Evolutionary conservation across 2,113 vertebrate species (phyloP).

Genomic region (Vombatus ursinus): DNA sequence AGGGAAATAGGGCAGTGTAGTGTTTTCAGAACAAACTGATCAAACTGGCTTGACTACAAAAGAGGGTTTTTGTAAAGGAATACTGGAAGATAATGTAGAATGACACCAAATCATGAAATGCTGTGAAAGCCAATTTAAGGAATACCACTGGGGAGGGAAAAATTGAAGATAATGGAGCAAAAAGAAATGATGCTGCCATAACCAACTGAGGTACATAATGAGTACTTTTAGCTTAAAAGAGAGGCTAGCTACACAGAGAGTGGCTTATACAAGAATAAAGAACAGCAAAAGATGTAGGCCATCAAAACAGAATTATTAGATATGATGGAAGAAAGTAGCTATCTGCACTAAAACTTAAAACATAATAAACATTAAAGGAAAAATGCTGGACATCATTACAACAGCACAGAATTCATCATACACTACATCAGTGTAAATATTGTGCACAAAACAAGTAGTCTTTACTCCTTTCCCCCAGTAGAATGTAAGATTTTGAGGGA

Average conservation of each 20-base stretch:
- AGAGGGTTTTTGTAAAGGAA: background rate
- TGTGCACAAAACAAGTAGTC: background rate
- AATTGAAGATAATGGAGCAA: background rate
- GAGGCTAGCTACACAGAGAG: constrained; percentile 21
- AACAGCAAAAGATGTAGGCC: constrained; percentile 11
- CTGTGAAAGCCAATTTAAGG: background rate
- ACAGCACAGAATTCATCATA: background rate
- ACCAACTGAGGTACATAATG: background rate
- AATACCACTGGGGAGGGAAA: constrained; percentile 22
- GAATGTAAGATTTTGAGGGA: background rate
- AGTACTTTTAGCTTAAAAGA: constrained; percentile 37
- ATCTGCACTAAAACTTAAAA: background rate
- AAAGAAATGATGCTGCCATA: constrained; percentile 6
- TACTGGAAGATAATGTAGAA: background rate
- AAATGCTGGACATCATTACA: background rate
- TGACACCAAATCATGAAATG: background rate
- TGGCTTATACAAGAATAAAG: background rate
- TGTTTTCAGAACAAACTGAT: background rate
- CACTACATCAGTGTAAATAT: background rate
- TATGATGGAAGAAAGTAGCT: constrained; percentile 6
- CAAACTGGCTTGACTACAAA: background rate
- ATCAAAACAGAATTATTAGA: background rate
- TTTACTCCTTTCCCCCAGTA: background rate
- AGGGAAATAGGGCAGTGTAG: background rate
- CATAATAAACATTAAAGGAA: constrained; percentile 25